Base-by-base conservation (phyloP, 2,888 invertebrate genomes). In the Drosophila falleni region DNA sequence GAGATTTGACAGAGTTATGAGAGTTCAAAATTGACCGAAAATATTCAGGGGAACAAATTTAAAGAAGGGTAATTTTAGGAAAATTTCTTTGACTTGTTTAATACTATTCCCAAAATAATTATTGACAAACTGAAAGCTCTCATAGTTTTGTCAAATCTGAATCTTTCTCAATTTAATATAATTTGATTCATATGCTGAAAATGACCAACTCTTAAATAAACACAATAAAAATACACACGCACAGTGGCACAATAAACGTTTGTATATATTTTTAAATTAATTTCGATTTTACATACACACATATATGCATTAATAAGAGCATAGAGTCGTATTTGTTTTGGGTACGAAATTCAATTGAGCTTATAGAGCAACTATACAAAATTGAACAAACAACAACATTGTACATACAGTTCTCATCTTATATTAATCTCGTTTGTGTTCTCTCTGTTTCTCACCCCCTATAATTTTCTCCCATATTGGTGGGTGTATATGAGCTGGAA, bases 231-330 rank as follows among this genome's bases (percentile, higher is more conserved):
- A 26, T 9, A n/a, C 26, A 26, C 26, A 6, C 19, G 19, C 13
- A 44, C 23, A 42, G n/a, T 23, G 13, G 9, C 8, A 26, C n/a
- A 46, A 13, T 46, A n/a, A 26, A 26, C 31, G 9, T 31, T 9
- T 9, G 31, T 31, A 8, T 31, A 26, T 46, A 46, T 46, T 46
- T 46, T n/a, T 46, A 16, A 15, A 46, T 26, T 1, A 13, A 44
- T 44, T 23, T 44, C 19, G 11, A 13, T 23, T 23, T 19, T 19
- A 35, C 15, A 42, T 19, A 42, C 19, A 8, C n/a, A 11, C 8
- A 46, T 26, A 26, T 46, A 46, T 44, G 26, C 26, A 44, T 44
- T 44, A 44, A 44, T n/a, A 23, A 26, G 44, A 44, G 44, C 44
- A 23, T 23, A 44, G 23, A 44, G 23, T n/a, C 23, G n/a, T 44